Base-by-base conservation (phyloP, 2,797 vertebrate genomes). In the Staurois parvus region DNA sequence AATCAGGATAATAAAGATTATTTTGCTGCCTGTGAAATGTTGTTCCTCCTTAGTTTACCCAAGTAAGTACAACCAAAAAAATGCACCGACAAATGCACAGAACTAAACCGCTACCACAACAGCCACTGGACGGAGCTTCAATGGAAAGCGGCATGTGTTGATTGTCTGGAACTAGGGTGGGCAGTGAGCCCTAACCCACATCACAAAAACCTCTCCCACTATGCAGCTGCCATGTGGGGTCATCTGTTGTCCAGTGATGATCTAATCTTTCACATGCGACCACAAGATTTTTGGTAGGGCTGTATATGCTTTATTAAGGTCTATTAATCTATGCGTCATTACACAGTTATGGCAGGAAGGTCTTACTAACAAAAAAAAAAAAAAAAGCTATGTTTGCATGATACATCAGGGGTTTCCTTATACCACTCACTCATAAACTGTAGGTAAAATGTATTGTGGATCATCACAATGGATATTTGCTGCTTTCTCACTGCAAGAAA, bases 101-200 rank as follows among this genome's bases (percentile, higher is more conserved):
- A 72, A 3, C 17, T 64, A 40, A 62, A 26, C 72, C 29, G 24
- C 34, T 15, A 72, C 24, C 68, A 64, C 68, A 81, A 37, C 34
- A 73, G 40, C 24, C 24, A 13, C n/a, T 73, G 32, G 62, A 24
- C 29, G 69, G 24, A 72, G 34, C 48, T 62, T 68, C 29, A 40
- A 32, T 24, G 52, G 37, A 81, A 72, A 64, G 40, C 56, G 13
- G 37, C 72, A 81, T 72, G 69, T 62, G 52, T 81, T 70, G 37
- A 73, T 72, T 73, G 69, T 26, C 52, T 29, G 48, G 52, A 72
- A 81, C 79, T 72, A 34, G 42, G 32, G 69, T 81, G 69, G 79
- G 79, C 79, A 72, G 3, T 19, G n/a, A 73, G 79, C 79, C 79
- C 79, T 73, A 81, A 72, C 79, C 79, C 79, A 81, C 79, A 81